Percentiles rank a stretch among this genome's conserved stretches.
phyloP scores from a whole-genome alignment of 2,797 vertebrate species.

The Synaphobranchus kaupii region DNA sequence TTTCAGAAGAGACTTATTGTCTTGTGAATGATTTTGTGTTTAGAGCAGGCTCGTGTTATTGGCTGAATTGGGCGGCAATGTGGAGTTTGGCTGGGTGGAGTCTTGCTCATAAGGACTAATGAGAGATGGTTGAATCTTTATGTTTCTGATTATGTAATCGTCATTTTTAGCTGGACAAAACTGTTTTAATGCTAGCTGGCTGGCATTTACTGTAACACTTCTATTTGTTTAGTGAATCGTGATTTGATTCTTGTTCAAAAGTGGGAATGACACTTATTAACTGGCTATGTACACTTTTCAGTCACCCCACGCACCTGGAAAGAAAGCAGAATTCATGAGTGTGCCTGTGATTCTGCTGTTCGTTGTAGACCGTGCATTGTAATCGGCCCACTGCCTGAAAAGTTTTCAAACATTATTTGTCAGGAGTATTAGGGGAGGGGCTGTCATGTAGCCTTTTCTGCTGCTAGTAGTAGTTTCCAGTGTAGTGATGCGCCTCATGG shows the following conservation, averaged over 20 bases:
- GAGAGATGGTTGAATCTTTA: not conserved
- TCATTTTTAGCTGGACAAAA: not conserved
- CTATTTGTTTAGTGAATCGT: not conserved
- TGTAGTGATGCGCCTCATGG: not conserved
- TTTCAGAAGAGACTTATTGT: not conserved
- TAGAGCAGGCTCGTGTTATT: not conserved
- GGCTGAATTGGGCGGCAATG: not conserved
- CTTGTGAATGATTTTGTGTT: not conserved
- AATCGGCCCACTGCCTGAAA: not conserved
- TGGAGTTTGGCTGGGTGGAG: not conserved
- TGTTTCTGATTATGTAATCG: not conserved
- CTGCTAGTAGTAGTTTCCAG: not conserved
- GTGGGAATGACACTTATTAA: not conserved
- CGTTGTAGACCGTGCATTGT: not conserved
- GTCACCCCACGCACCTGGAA: not conserved
- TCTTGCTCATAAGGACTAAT: not conserved
- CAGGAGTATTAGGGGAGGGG: not conserved
- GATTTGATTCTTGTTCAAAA: not conserved
- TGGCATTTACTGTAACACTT: not conserved
- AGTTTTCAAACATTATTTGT: constrained; percentile 7
- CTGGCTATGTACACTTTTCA: not conserved
- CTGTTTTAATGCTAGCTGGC: not conserved
- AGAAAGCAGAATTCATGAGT: constrained; percentile 1
- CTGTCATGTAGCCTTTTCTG: not conserved
- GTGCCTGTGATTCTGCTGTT: not conserved